These are phyloP conservation scores for Grantiella picta DNA, from an alignment of 2,113 vertebrate species.

Conservation along the genomic window DNA sequence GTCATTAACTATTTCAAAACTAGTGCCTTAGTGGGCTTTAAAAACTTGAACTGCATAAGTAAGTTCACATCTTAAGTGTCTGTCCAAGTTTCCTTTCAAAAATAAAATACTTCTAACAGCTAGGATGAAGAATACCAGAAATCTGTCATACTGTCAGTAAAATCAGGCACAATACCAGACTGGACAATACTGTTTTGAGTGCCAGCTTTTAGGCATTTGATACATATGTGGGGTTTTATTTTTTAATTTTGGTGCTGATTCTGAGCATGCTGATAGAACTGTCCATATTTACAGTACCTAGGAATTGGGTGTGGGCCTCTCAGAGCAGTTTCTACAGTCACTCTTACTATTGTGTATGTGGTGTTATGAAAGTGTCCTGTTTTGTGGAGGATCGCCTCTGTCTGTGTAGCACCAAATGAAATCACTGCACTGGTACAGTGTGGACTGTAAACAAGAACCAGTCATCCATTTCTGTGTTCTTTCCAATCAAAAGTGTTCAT, in stretches of 20 bases:
- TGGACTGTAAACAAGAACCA: background rate
- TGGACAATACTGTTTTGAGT: fast-evolving
- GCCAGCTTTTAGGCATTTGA: background rate
- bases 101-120: background rate
- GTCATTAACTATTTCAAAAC: background rate
- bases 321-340: background rate
- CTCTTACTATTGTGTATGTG: background rate
- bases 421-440: background rate
- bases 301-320: fast-evolving
- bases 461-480: background rate
- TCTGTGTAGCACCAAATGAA: background rate
- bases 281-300: background rate
- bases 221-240: no score
- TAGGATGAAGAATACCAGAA: background rate
- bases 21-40: background rate
- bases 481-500: background rate
- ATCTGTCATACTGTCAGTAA: background rate
- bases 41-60: background rate
- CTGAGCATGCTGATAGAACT: background rate
- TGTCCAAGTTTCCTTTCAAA: background rate
- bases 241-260: background rate
- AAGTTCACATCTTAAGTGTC: background rate
- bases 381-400: background rate
- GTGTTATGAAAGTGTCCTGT: background rate
- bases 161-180: background rate